Percentiles rank a stretch among this genome's conserved stretches.
These are phyloP conservation scores for Ypsolopha sequella DNA, from an alignment of 2,888 invertebrate genomes.

Conservation along the genomic window DNA sequence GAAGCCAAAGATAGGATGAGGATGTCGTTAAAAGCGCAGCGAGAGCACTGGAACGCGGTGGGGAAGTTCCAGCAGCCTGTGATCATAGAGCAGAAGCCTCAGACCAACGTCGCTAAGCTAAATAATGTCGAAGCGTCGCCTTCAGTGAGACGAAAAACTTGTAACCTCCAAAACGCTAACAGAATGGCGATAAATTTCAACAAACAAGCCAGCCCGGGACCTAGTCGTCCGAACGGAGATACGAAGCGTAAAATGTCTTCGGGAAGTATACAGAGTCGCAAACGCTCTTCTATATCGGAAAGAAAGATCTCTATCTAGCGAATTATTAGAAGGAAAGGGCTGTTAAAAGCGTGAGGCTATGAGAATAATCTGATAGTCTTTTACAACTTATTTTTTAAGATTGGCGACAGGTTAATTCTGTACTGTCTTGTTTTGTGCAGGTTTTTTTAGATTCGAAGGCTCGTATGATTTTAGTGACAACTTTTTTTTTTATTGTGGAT, in stretches of 20 bases:
- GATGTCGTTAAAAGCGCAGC: conserved; percentile 39
- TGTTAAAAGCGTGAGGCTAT: neutral
- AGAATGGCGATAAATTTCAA: conserved; percentile 44
- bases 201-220: conserved; percentile 34
- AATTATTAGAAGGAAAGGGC: neutral
- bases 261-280: conserved; percentile 55
- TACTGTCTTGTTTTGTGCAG: too few species aligned
- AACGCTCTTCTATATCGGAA: conserved; percentile 56
- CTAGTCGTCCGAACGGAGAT: conserved; percentile 22
- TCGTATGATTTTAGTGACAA: too few species aligned
- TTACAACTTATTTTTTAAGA: too few species aligned
- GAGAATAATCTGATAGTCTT: too few species aligned
- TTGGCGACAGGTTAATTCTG: too few species aligned
- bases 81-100: conserved; percentile 45
- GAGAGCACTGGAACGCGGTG: conserved; percentile 58
- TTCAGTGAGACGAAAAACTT: conserved; percentile 53
- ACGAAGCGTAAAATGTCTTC: conserved; percentile 63
- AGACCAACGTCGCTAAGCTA: conserved; percentile 31
- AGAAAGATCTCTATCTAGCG: conserved; percentile 60
- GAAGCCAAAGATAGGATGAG: conserved; percentile 68
- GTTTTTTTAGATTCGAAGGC: too few species aligned
- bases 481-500: too few species aligned
- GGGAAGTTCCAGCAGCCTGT: conserved; percentile 55
- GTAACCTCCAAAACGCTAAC: conserved; percentile 45
- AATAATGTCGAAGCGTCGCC: conserved; percentile 56